phyloP scores from a whole-genome alignment of 2,888 invertebrate genomes.

The Cryptus armator region DNA sequence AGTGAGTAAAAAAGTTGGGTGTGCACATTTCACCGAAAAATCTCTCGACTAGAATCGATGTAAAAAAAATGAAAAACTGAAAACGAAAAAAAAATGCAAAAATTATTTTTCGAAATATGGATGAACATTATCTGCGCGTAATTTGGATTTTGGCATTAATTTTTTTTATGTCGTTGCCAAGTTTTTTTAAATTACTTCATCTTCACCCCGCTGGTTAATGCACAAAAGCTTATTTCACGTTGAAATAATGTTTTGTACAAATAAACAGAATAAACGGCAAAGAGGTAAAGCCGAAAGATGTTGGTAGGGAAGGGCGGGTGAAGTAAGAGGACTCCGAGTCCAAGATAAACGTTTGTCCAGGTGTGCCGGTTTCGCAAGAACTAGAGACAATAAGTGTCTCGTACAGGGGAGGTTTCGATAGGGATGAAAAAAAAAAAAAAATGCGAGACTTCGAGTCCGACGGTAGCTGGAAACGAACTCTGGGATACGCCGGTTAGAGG shows the following conservation, averaged over 20 bases:
- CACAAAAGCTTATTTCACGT: background rate
- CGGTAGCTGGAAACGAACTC: background rate
- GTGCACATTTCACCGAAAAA: too few relatives aligned
- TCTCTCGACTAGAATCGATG: background rate
- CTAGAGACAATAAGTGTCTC: constrained; percentile 11
- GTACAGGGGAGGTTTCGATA: background rate
- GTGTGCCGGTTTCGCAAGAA: background rate
- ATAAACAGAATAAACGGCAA: background rate
- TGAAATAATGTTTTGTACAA: background rate
- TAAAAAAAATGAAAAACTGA: background rate
- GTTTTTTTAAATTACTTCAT: background rate
- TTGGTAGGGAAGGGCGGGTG: background rate
- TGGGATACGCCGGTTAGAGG: background rate
- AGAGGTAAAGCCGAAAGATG: background rate
- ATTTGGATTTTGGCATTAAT: background rate
- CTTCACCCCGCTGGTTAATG: background rate
- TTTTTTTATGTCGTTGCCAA: background rate
- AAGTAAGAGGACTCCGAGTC: background rate
- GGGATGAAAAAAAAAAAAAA: background rate
- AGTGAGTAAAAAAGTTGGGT: too few relatives aligned
- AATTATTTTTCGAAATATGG: background rate
- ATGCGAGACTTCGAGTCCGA: constrained; percentile 27
- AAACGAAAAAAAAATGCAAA: background rate
- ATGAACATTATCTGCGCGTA: background rate
- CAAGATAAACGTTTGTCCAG: constrained; percentile 5